Evolutionary conservation across 1,140 invertebrate genomes (phyloP).

Genomic region (Liolophura sinensis): DNA sequence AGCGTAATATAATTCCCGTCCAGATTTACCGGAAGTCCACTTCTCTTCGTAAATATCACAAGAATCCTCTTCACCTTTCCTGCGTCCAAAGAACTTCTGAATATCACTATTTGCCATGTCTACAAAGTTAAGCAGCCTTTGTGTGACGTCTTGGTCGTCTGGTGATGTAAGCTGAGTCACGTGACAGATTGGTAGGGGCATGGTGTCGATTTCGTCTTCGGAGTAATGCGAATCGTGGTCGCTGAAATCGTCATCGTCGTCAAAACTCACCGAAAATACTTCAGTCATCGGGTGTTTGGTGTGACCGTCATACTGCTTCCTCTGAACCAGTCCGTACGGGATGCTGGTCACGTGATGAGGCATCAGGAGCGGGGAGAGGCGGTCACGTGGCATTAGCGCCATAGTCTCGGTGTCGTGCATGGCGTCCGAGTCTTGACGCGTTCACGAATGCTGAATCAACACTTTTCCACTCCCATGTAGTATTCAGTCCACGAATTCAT

Average conservation of each 20-base stretch:
- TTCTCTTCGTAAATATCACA: slow-evolving; percentile 54
- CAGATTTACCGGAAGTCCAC: slow-evolving; percentile 46
- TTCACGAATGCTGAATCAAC: no score
- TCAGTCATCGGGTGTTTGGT: neutral
- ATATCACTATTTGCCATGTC: slow-evolving; percentile 51
- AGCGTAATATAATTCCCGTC: slow-evolving; percentile 50
- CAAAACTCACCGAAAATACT: no score
- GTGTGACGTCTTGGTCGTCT: slow-evolving; percentile 36
- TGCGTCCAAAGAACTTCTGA: slow-evolving; percentile 50
- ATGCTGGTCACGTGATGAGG: slow-evolving; percentile 6
- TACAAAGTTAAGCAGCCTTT: slow-evolving; percentile 46
- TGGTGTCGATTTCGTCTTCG: slow-evolving; percentile 20
- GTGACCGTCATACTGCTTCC: no score
- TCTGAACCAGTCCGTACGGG: neutral
- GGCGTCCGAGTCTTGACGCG: neutral
- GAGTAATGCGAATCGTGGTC: slow-evolving; percentile 49
- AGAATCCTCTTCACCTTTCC: slow-evolving; percentile 47
- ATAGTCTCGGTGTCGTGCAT: slow-evolving; percentile 26
- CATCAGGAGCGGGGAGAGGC: slow-evolving; percentile 13
- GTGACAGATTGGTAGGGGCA: neutral
- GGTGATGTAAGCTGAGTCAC: slow-evolving; percentile 3
- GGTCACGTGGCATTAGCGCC: slow-evolving; percentile 16
- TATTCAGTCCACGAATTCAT: no score
- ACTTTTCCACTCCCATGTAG: no score
- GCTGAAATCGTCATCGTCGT: slow-evolving; percentile 46